Evolutionary conservation across 2,888 invertebrate genomes (phyloP), one percentile per base, ranked within the genome.

Genomic region (Chrysolina haemoptera): DNA sequence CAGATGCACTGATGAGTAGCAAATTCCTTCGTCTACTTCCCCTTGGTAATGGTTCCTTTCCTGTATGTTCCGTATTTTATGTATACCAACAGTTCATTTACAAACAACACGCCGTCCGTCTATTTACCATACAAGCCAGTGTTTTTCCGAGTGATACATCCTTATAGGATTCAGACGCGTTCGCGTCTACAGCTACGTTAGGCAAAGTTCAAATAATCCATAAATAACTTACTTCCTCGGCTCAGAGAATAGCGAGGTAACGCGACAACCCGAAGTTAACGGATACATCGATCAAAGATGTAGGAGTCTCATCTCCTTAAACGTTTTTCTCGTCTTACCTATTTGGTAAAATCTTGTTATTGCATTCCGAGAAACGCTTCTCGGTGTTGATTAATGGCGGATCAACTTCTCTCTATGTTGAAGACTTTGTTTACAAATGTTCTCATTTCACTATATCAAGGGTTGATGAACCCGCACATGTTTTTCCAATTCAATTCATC

Each of bases 171-270:
- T 53, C 71, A 43, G 40, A 59, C 69, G 78, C 59, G 70, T 70
- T 62, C 76, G 65, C 66, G 65, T 68, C 68, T 75, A n/a, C n/a
- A n/a, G n/a, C n/a, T n/a, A 75, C 75, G 78, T 80, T 80, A 78
- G 79, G 79, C 78, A 75, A 78, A 79, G 82, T 81, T 82, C 82
- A 82, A 81, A 80, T 79, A 80, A 80, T 79, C 80, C 80, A 81
- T 82, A 82, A 82, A 82, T 81, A 82, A 80, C 79, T 48, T 64
- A 79, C 81, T 81, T 81, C 81, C 81, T 81, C 78, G 73, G 76
- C 40, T 67, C 59, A 68, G 68, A 43, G 41, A 12, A 18, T 63
- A 63, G 41, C 63, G 67, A 53, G 27, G 48, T 16, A 41, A 43
- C 22, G 64, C 70, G 48, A 68, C 69, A 65, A 71, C 62, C 63